phyloP scores from a whole-genome alignment of 2,113 vertebrate genomes.

The Sialia sialis region DNA sequence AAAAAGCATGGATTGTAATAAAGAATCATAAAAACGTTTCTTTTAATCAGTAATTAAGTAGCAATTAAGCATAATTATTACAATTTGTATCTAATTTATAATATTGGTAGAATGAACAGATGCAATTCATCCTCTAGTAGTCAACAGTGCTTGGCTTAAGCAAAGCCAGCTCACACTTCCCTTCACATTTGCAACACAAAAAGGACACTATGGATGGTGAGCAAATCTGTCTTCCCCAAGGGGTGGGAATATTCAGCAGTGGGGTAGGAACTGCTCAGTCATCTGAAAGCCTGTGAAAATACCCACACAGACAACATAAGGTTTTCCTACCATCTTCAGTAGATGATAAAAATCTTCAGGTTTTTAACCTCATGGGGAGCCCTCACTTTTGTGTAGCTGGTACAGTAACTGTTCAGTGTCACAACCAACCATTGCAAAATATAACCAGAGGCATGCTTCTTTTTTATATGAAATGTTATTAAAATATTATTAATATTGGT shows the following conservation, averaged over 20 bases:
- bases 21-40: conserved; percentile 29
- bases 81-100: conserved; percentile 49
- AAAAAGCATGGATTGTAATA: conserved; percentile 13
- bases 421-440: background rate
- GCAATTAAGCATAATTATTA: conserved; percentile 57
- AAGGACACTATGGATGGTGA: background rate
- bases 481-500: background rate
- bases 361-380: background rate
- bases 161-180: background rate
- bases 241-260: background rate
- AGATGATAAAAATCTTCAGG: background rate
- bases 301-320: background rate
- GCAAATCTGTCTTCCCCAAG: background rate
- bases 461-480: background rate
- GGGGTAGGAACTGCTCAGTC: background rate
- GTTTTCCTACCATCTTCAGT: background rate
- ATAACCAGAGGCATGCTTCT: background rate
- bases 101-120: conserved; percentile 10
- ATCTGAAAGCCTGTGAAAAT: background rate
- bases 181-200: background rate
- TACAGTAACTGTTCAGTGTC: background rate
- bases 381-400: background rate
- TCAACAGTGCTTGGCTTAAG: background rate
- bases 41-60: conserved; percentile 56
- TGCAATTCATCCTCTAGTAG: conserved; percentile 11